Base-by-base conservation (phyloP, 2,113 vertebrate genomes). In the Pyxicephalus adspersus region DNA sequence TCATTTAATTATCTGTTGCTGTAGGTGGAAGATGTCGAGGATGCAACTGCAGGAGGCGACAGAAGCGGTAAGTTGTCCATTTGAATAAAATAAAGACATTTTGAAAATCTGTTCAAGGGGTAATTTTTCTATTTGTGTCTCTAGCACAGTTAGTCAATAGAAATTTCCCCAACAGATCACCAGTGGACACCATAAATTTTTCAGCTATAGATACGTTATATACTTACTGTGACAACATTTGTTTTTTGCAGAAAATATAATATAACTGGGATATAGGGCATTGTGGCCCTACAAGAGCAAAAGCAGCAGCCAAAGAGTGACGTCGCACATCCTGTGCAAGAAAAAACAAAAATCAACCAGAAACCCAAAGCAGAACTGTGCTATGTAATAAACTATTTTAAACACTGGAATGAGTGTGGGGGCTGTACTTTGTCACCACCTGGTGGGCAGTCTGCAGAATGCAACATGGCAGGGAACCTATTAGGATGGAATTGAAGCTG, bases 181-280 rank as follows among this genome's bases (percentile, higher is more conserved):
- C 3, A 6, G 6, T 6, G 31, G 31, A 3, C 31, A 3, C 31
- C 31, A 34, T 38, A 38, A 38, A 38, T 38, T 5, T 38, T 38
- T 38, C 9, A 9, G 9, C 34, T 38, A 9, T 38, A 38, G 34
- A 5, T 38, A 9, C 34, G 9, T n/a, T n/a, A n/a, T n/a, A n/a
- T n/a, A n/a, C 38, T 13, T 13, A 45, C 9, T 45, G 5, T 45
- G 38, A 45, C 38, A 45, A 64, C 29, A 52, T 68, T 54, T 26
- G 54, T 73, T 19, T 31, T 31, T 73, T 58, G 5, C 52, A 73
- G 70, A 54, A 73, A 34, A 57, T 73, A 73, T 31, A 29, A 73
- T 3, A 3, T 73, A 73, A 31, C 54, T 22, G 63, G 26, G 16
- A 18, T 29, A 34, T 65, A 65, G 19, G 3, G 4, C 60, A 13